Percentiles rank a stretch among this genome's conserved stretches.
Evolutionary conservation across 2,888 invertebrate species (phyloP).

Genomic region (Drosophila siamana): DNA sequence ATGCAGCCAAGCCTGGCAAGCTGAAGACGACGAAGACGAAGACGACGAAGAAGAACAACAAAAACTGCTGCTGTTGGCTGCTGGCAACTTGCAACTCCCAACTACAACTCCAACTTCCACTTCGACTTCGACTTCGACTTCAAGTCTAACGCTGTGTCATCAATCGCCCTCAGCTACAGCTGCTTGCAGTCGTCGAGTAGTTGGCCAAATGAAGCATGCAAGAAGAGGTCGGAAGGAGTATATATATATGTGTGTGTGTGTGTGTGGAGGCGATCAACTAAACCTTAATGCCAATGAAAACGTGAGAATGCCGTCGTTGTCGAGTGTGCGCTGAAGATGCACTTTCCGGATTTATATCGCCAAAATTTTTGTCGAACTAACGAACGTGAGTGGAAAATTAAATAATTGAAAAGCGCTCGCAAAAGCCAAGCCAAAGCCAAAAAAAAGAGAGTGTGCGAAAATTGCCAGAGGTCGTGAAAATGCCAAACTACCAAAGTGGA

Average conservation of each 20-base stretch:
- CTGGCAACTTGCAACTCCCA: constrained; percentile 15
- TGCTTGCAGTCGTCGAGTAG: constrained; percentile 3
- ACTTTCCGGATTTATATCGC: constrained; percentile 72
- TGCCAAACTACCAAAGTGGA: constrained; percentile 53
- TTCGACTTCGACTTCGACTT: constrained; percentile 20
- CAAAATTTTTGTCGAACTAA: constrained; percentile 59
- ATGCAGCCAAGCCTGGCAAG: constrained; percentile 67
- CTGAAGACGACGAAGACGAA: no score
- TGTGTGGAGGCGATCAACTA: constrained; percentile 59
- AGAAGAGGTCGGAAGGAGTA: constrained; percentile 12
- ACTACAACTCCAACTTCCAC: constrained; percentile 27
- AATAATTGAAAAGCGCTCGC: constrained; percentile 76
- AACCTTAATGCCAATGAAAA: constrained; percentile 79
- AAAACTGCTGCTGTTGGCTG: constrained; percentile 1
- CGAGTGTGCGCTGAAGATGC: constrained; percentile 69
- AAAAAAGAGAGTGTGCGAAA: constrained; percentile 62
- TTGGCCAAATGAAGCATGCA: constrained; percentile 70
- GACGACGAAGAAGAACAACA: no score
- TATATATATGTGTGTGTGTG: constrained; percentile 9
- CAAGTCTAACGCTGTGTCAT: constrained; percentile 55
- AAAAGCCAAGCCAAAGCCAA: constrained; percentile 15
- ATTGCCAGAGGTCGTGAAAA: constrained; percentile 63
- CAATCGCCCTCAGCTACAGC: constrained; percentile 53
- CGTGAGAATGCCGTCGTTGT: constrained; percentile 74
- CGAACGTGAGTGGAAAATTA: constrained; percentile 81